phyloP scores from a whole-genome alignment of 2,113 vertebrate genomes.

The Aegotheles bennettii region DNA sequence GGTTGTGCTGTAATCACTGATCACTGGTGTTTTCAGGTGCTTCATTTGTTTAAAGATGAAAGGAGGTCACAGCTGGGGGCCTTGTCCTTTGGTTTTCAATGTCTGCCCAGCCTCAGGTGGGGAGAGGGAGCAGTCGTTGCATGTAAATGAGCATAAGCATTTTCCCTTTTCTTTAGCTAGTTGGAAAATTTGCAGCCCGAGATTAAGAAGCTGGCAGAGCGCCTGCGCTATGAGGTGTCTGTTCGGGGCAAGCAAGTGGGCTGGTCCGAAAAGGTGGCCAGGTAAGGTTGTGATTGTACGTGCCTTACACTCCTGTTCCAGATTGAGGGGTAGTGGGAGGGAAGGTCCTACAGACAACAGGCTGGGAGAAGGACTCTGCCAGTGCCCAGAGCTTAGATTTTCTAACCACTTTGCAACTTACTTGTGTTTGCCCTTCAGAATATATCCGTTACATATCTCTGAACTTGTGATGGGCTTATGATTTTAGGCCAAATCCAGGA shows the following conservation, averaged over 20 bases:
- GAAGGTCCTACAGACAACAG: accelerated
- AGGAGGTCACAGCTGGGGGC: accelerated
- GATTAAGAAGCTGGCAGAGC: conserved; percentile 79
- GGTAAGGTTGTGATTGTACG: conserved; percentile 57
- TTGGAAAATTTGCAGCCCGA: conserved; percentile 88
- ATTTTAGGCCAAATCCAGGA: neutral
- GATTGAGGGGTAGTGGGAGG: neutral
- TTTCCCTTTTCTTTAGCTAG: conserved; percentile 75
- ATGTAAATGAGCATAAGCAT: neutral
- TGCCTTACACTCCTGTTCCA: accelerated
- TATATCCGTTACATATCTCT: accelerated
- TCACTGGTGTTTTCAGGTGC: accelerated
- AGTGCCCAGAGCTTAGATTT: accelerated
- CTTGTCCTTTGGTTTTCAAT: accelerated
- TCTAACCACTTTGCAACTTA: accelerated
- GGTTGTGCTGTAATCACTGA: neutral
- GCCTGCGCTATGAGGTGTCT: conserved; percentile 83
- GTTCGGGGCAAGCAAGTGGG: conserved; percentile 73
- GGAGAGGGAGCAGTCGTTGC: accelerated
- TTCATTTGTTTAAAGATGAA: neutral
- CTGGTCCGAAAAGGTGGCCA: conserved; percentile 84
- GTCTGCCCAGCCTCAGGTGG: accelerated
- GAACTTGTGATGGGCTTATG: neutral
- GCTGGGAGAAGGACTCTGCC: neutral
- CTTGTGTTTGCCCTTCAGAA: accelerated